These are phyloP conservation scores for Cnemophilus loriae DNA, from an alignment of 2,113 vertebrate species.

Conservation along the genomic window DNA sequence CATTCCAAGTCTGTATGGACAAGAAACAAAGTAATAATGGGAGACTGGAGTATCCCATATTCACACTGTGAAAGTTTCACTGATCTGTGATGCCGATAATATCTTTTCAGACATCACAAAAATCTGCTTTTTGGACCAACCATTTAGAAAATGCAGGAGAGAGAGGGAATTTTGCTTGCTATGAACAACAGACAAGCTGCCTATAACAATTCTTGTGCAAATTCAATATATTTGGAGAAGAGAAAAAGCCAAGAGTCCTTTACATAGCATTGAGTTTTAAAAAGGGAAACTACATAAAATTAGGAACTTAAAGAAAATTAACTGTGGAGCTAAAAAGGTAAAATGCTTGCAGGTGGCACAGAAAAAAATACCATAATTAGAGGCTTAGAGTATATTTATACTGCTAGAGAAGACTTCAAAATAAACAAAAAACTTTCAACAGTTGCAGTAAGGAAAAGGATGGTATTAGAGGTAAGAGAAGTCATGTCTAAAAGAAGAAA, in stretches of 20 bases:
- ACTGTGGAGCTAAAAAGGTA: slow-evolving; percentile 36
- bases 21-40: not conserved
- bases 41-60: not conserved
- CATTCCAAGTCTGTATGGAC: not conserved
- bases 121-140: not conserved
- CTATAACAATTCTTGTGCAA: not conserved
- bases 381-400: slow-evolving; percentile 42
- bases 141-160: not conserved
- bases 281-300: slow-evolving; percentile 34
- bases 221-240: not conserved
- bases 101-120: not conserved
- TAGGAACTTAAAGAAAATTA: slow-evolving; percentile 31
- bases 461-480: slow-evolving; percentile 40
- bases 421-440: slow-evolving; percentile 34
- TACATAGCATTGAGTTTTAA: slow-evolving; percentile 31
- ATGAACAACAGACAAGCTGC: not conserved
- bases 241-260: not conserved
- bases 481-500: slow-evolving; percentile 20
- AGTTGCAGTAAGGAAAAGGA: slow-evolving; percentile 12
- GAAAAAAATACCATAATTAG: slow-evolving; percentile 41
- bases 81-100: not conserved
- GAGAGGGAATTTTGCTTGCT: not conserved
- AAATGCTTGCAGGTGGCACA: slow-evolving; percentile 36
- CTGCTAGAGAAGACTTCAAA: not conserved
- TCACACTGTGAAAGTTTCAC: not conserved